Evolutionary conservation across 1,140 invertebrate species (phyloP).

Genomic region (Drosophila biarmipes): DNA sequence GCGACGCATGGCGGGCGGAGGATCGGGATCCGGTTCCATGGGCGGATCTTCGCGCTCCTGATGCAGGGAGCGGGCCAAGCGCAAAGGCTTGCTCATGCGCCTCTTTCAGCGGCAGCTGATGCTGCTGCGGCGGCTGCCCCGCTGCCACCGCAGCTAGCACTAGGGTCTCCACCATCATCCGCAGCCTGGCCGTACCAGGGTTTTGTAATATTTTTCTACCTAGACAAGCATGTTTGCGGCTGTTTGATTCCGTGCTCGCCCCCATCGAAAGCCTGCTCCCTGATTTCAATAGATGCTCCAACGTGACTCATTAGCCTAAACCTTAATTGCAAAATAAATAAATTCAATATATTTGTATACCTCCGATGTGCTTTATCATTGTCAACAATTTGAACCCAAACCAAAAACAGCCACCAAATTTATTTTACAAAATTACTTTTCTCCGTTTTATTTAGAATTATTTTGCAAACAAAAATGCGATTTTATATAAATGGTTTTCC

Average conservation of each 20-base stretch:
- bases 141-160: slow-evolving; percentile 59
- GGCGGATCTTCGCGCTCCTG: slow-evolving; percentile 55
- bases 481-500: slow-evolving; percentile 38
- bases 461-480: slow-evolving; percentile 42
- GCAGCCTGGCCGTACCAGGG: slow-evolving; percentile 20
- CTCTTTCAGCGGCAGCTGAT: slow-evolving; percentile 68
- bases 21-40: slow-evolving; percentile 33
- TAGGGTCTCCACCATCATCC: slow-evolving; percentile 5
- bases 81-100: slow-evolving; percentile 60
- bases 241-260: slow-evolving; percentile 24
- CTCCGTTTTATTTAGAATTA: slow-evolving; percentile 40
- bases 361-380: neutral
- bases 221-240: slow-evolving; percentile 56
- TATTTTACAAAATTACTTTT: slow-evolving; percentile 56
- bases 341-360: slow-evolving; percentile 75
- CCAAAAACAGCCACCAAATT: neutral
- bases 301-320: slow-evolving; percentile 67
- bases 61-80: slow-evolving; percentile 64
- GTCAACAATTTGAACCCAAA: neutral
- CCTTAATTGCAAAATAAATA: slow-evolving; percentile 65
- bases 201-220: slow-evolving; percentile 77
- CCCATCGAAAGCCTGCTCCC: slow-evolving; percentile 8
- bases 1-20: slow-evolving; percentile 85
- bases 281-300: slow-evolving; percentile 45
- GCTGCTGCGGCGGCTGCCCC: slow-evolving; percentile 52